Conservation (phyloP, 2,113 vertebrate genomes). For the Hiodon alosoides region DNA sequence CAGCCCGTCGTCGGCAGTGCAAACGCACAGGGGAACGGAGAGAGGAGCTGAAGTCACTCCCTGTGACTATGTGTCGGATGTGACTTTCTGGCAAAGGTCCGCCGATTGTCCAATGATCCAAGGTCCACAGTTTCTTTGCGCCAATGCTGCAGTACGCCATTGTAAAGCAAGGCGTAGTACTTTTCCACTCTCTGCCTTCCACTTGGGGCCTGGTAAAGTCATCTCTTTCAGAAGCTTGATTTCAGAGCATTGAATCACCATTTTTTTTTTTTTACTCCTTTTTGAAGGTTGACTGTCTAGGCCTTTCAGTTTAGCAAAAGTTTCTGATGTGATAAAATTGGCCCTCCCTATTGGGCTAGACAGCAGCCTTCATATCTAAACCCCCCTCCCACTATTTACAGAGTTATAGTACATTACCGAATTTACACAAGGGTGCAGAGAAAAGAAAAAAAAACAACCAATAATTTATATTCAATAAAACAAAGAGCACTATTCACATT, state of each 20-base stretch:
- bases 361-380: slow-evolving; percentile 50
- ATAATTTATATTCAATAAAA: slow-evolving; percentile 49
- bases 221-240: neutral
- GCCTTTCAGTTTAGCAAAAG: slow-evolving; percentile 13
- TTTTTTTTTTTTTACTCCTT: no score
- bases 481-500: slow-evolving; percentile 27
- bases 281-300: neutral
- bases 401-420: slow-evolving; percentile 41
- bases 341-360: slow-evolving; percentile 47
- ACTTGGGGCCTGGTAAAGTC: neutral
- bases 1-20: neutral
- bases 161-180: neutral
- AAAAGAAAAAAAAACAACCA: slow-evolving; percentile 34
- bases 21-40: neutral
- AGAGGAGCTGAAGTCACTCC: neutral
- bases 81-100: neutral
- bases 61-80: neutral
- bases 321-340: slow-evolving; percentile 34
- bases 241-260: no score
- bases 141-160: neutral
- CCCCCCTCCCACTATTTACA: slow-evolving; percentile 33
- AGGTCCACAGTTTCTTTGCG: neutral
- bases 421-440: slow-evolving; percentile 31
- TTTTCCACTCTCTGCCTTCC: neutral
- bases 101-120: no score